These are phyloP conservation scores for Sarcophaga rosellei DNA, from an alignment of 2,888 invertebrate species.

Conservation along the genomic window DNA sequence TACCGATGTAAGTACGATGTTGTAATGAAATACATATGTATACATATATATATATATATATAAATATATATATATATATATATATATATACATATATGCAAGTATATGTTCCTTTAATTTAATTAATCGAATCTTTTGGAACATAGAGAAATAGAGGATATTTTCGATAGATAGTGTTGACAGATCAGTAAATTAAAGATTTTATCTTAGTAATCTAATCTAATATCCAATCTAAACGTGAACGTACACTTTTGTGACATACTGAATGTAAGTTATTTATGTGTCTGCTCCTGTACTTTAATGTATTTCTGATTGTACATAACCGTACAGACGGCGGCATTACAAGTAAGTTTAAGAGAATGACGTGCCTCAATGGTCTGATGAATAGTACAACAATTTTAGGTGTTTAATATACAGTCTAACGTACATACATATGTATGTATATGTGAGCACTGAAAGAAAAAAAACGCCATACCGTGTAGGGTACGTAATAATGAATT, in stretches of 20 bases:
- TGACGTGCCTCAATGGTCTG: constrained; percentile 37
- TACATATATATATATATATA: too few species aligned
- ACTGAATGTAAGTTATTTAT: background rate
- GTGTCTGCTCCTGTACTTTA: constrained; percentile 10
- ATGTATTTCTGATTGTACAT: background rate
- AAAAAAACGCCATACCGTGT: background rate
- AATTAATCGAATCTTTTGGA: too few species aligned
- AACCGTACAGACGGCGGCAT: constrained; percentile 20
- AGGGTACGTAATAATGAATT: constrained; percentile 17
- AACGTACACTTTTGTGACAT: background rate
- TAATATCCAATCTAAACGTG: background rate
- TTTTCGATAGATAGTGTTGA: too few species aligned
- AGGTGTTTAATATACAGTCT: constrained; percentile 23
- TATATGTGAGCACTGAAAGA: background rate
- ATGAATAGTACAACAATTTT: constrained; percentile 13
- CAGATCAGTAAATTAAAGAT: too few species aligned
- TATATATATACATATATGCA: too few species aligned
- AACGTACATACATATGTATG: background rate
- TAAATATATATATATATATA: too few species aligned
- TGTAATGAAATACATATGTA: background rate
- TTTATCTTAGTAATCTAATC: background rate
- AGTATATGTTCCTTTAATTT: too few species aligned
- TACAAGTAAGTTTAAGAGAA: constrained; percentile 36
- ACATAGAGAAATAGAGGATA: too few species aligned
- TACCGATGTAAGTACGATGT: background rate